Evolutionary conservation across 2,113 vertebrate genomes (phyloP).

Genomic region (Rhabdomys dilectus): DNA sequence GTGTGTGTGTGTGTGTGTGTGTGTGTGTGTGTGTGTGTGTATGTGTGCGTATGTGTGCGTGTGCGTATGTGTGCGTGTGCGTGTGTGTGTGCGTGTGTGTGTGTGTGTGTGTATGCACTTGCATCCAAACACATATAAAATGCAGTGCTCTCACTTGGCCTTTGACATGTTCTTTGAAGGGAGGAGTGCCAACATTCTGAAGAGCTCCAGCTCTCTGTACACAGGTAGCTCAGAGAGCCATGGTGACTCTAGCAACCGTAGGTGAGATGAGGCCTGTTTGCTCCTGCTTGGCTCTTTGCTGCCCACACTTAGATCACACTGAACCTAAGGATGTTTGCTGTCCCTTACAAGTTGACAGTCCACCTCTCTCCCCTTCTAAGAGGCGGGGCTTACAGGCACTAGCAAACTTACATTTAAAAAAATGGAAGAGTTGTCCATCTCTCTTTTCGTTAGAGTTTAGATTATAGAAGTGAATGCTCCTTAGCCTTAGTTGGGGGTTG

Average conservation of each 20-base stretch:
- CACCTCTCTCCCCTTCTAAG: not conserved
- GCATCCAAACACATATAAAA: not conserved
- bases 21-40: too few species aligned
- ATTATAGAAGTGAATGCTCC: not conserved
- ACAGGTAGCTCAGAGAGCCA: not conserved
- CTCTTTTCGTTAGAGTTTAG: not conserved
- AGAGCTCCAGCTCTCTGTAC: not conserved
- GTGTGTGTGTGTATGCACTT: not conserved
- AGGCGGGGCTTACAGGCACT: not conserved
- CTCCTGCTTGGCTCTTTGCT: not conserved
- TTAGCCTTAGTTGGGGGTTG: not conserved
- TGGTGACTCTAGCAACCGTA: not conserved
- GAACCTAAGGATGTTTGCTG: not conserved
- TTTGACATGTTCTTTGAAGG: not conserved
- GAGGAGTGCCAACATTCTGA: not conserved
- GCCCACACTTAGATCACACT: not conserved
- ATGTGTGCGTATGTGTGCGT: too few species aligned
- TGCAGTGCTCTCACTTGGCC: not conserved
- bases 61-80: not conserved
- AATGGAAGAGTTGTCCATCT: not conserved
- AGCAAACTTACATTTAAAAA: not conserved
- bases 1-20: too few species aligned
- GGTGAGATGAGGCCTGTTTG: not conserved
- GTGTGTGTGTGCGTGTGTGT: not conserved
- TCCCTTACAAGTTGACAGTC: not conserved